Percentiles rank a stretch among this genome's conserved stretches.
These are phyloP conservation scores for Falcunculus frontatus DNA, from an alignment of 2,113 vertebrate genomes.

Conservation along the genomic window DNA sequence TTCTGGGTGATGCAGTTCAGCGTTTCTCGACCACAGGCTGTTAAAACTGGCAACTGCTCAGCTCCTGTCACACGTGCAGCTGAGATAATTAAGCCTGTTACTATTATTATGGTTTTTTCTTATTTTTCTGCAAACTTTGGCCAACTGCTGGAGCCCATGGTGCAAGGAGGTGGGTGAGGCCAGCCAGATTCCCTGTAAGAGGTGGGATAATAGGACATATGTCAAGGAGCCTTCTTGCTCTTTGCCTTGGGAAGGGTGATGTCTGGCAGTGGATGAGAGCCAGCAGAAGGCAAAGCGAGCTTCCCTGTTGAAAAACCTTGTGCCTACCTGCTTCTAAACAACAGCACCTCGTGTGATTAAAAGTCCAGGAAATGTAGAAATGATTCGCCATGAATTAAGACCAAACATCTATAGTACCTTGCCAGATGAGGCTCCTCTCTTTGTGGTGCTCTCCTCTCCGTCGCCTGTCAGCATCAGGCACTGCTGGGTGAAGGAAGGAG, in stretches of 20 bases:
- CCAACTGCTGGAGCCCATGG: not conserved
- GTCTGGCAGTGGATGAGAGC: not conserved
- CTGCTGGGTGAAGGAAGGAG: not conserved
- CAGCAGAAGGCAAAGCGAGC: not conserved
- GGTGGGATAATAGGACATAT: not conserved
- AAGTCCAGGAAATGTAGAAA: not conserved
- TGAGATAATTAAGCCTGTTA: conserved; percentile 27
- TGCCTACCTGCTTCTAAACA: not conserved
- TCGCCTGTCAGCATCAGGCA: not conserved
- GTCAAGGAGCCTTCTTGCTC: not conserved
- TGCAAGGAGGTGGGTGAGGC: not conserved
- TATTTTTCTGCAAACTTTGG: not conserved
- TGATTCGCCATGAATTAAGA: not conserved
- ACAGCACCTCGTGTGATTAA: not conserved
- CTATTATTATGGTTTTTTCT: not conserved
- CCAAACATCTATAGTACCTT: fast-evolving
- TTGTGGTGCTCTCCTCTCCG: not conserved
- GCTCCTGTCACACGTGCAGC: not conserved
- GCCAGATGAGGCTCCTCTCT: not conserved
- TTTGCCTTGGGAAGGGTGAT: not conserved
- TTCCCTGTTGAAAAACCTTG: not conserved
- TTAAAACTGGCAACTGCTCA: conserved; percentile 47
- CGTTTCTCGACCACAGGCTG: conserved; percentile 28
- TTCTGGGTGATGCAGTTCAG: conserved; percentile 7
- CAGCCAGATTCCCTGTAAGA: not conserved